Conservation (phyloP, 2,888 invertebrate genomes). For the Caenorhabditis uteleia region DNA sequence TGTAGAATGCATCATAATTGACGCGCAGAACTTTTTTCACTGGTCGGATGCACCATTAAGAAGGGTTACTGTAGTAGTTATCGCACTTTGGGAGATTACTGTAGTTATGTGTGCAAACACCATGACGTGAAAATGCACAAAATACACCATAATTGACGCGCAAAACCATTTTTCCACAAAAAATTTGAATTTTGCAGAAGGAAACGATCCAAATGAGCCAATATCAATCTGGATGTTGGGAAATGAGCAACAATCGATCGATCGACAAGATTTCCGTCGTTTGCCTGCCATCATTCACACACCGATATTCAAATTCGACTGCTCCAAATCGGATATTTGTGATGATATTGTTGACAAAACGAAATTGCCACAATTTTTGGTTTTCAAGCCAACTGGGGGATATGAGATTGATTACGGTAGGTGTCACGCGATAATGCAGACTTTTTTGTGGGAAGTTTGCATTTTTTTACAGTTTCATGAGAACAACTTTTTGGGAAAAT, state of each 20-base stretch:
- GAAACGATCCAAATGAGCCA: conserved; percentile 35
- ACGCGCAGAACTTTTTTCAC: too few species aligned
- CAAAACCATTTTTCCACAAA: background rate
- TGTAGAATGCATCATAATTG: too few species aligned
- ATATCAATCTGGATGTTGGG: conserved; percentile 46
- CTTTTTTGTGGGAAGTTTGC: conserved; percentile 2
- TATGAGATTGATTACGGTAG: conserved; percentile 80
- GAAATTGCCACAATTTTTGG: conserved; percentile 78
- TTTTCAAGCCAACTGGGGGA: conserved; percentile 80
- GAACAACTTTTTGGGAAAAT: conserved; percentile 12
- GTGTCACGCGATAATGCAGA: too few species aligned
- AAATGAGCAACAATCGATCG: conserved; percentile 23
- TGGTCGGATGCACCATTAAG: too few species aligned
- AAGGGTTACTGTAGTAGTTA: too few species aligned
- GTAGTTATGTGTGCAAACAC: too few species aligned
- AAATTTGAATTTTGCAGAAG: conserved; percentile 20
- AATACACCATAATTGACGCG: too few species aligned
- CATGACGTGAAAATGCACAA: too few species aligned
- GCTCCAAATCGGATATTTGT: conserved; percentile 70
- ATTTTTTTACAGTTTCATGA: conserved; percentile 1
- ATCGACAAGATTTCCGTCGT: conserved; percentile 35
- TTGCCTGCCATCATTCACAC: conserved; percentile 27
- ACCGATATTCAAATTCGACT: conserved; percentile 71
- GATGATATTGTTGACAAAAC: conserved; percentile 71
- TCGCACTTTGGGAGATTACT: too few species aligned